Percentiles rank a stretch among this genome's conserved stretches.
Evolutionary conservation across 2,113 vertebrate species (phyloP).

Genomic region (Enhydra lutris): DNA sequence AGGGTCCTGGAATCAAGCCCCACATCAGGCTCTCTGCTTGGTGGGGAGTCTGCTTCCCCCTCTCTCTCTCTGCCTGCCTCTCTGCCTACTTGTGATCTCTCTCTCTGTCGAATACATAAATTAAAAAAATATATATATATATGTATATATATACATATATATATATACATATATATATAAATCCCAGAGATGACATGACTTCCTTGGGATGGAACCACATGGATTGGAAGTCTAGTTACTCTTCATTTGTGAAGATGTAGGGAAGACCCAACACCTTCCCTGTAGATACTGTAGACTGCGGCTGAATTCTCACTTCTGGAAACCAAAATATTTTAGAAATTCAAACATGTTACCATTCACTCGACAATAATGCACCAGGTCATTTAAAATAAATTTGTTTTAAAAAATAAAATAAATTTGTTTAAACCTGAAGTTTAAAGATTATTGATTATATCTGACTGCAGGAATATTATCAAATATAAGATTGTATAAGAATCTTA

Average conservation of each 20-base stretch:
- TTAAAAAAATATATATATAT: background rate
- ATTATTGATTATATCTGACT: background rate
- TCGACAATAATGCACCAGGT: background rate
- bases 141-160: background rate
- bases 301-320: background rate
- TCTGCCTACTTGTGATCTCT: too few species aligned
- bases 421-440: background rate
- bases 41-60: too few species aligned
- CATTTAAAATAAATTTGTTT: too few species aligned
- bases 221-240: background rate
- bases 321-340: slow-evolving; percentile 37
- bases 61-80: too few species aligned
- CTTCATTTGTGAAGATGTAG: background rate
- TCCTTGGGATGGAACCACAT: background rate
- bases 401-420: too few species aligned
- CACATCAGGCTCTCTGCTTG: too few species aligned
- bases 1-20: too few species aligned
- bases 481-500: background rate
- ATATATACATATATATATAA: background rate
- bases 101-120: too few species aligned
- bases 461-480: background rate
- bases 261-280: background rate
- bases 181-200: background rate
- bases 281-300: background rate
- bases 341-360: background rate